A percentile compares a stretch with the other conserved stretches of the same genome.
These are phyloP conservation scores for Acronicta psi DNA, from an alignment of 2,888 invertebrate genomes.

Conservation along the genomic window DNA sequence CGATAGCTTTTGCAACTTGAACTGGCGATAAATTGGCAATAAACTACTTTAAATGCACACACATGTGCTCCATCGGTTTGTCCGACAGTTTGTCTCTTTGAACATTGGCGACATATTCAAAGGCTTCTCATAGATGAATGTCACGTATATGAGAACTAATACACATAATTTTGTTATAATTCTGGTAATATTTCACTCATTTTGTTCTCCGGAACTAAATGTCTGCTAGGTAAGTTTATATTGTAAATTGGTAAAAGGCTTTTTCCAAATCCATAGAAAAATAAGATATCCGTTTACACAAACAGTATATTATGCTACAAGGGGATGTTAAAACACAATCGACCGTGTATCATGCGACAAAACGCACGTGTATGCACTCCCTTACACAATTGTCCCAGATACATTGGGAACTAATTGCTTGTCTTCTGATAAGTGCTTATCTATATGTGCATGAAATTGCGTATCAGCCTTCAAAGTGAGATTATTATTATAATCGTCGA, in stretches of 20 bases:
- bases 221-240: neutral
- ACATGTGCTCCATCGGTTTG: neutral
- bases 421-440: slow-evolving; percentile 73
- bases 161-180: slow-evolving; percentile 3
- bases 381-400: slow-evolving; percentile 68
- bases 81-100: slow-evolving; percentile 17
- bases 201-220: neutral
- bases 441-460: slow-evolving; percentile 58
- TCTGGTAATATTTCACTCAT: neutral
- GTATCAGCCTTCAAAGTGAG: slow-evolving; percentile 27
- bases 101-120: slow-evolving; percentile 14
- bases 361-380: slow-evolving; percentile 18
- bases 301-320: too few species aligned
- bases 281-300: too few species aligned
- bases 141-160: neutral
- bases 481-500: slow-evolving; percentile 37
- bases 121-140: slow-evolving; percentile 5
- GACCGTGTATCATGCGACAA: neutral
- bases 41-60: slow-evolving; percentile 40
- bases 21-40: slow-evolving; percentile 53
- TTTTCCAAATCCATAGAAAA: neutral
- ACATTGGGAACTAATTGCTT: slow-evolving; percentile 75
- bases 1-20: slow-evolving; percentile 79
- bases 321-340: too few species aligned
- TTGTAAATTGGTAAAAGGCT: neutral